phyloP scores from a whole-genome alignment of 2,888 invertebrate species.

The Ptilodon capucinus region DNA sequence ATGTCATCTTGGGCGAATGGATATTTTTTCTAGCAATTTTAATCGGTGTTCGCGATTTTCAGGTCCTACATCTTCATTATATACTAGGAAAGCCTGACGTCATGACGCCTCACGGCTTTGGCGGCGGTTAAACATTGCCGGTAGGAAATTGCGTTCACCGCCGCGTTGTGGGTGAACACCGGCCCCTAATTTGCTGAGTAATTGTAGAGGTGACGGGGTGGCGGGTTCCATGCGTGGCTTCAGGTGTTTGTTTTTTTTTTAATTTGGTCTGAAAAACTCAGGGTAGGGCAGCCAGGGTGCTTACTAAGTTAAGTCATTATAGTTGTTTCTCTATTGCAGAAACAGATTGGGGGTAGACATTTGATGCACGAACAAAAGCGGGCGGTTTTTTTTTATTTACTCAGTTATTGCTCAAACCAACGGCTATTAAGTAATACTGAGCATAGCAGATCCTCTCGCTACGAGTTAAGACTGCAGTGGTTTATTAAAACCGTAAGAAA shows the following conservation, averaged over 20 bases:
- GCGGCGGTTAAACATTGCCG: conserved; percentile 60
- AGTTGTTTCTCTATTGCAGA: neutral
- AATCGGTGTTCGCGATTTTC: too few species aligned
- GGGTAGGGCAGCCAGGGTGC: too few species aligned
- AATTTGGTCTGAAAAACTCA: neutral
- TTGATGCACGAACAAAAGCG: neutral
- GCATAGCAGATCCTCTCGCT: neutral
- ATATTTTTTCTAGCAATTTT: too few species aligned
- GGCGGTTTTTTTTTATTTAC: neutral
- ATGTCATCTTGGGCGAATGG: too few species aligned
- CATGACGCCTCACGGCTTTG: conserved; percentile 17
- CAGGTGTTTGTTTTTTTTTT: neutral
- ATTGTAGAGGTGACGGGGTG: conserved; percentile 45
- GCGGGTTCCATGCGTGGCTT: neutral
- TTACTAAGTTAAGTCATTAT: neutral
- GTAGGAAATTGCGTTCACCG: conserved; percentile 54
- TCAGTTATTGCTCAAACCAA: neutral
- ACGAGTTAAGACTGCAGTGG: neutral
- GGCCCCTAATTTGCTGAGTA: conserved; percentile 65
- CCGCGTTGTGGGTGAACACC: conserved; percentile 40
- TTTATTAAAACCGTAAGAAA: neutral
- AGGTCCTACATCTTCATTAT: too few species aligned
- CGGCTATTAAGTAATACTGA: neutral
- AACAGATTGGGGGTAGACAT: neutral
- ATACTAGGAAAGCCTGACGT: neutral